phyloP scores from a whole-genome alignment of 2,113 vertebrate species.

The Greenwoodochromis staneri region DNA sequence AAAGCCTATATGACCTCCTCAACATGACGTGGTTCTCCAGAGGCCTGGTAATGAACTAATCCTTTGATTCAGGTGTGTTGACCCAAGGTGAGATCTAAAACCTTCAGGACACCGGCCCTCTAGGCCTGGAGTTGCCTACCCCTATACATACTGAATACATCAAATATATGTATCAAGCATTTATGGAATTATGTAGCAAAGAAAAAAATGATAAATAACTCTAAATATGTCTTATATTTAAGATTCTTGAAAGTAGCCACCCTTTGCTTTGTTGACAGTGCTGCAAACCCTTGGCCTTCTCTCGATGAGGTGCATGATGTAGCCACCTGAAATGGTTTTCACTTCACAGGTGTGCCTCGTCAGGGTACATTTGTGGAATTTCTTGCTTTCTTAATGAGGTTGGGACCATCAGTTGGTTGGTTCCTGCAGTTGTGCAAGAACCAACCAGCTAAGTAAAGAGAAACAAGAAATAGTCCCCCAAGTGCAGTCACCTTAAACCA shows the following conservation, averaged over 20 bases:
- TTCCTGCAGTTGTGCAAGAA: neutral
- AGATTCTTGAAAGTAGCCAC: neutral
- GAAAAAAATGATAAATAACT: neutral
- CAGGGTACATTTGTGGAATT: neutral
- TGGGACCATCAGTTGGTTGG: neutral
- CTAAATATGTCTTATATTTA: neutral
- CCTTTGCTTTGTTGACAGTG: neutral
- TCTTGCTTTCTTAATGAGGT: neutral
- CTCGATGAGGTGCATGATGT: neutral
- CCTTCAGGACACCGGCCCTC: neutral
- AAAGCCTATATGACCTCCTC: neutral
- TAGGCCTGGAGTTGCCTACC: neutral
- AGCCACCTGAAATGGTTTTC: neutral
- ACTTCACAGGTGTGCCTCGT: neutral
- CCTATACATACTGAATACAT: neutral
- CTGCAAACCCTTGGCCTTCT: neutral
- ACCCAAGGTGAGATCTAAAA: neutral
- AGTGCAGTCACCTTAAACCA: neutral
- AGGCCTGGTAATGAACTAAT: neutral
- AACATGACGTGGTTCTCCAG: neutral
- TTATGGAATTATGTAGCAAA: neutral
- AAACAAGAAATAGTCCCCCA: neutral
- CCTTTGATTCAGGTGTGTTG: neutral
- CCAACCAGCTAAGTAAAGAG: neutral
- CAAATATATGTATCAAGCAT: neutral